Conservation (phyloP, 2,797 vertebrate genomes). For the Podarcis siculus region DNA sequence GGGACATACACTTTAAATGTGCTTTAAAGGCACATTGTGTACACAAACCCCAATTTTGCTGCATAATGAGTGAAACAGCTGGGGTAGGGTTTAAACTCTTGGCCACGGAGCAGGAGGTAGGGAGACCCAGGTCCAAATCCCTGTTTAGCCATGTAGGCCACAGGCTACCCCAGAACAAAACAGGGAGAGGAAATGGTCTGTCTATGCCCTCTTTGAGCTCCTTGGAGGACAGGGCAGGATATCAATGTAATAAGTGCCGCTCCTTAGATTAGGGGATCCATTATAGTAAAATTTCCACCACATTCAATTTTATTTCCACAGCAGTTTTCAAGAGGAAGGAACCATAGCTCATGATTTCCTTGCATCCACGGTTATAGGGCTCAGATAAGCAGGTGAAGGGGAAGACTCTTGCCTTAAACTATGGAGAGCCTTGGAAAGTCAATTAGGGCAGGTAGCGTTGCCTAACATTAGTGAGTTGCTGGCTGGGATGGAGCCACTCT, state of each 20-base stretch:
- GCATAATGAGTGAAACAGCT: not conserved
- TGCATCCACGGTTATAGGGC: not conserved
- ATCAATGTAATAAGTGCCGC: not conserved
- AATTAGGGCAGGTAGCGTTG: no score
- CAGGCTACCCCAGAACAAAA: not conserved
- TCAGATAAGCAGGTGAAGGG: not conserved
- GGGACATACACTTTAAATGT: no score
- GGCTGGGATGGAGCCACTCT: no score
- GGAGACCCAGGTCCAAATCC: not conserved
- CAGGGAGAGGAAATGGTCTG: no score
- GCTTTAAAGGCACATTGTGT: no score
- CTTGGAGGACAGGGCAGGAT: not conserved
- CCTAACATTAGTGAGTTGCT: no score
- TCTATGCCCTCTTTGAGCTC: not conserved
- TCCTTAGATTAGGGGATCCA: not conserved
- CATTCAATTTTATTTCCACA: not conserved
- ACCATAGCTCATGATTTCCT: not conserved
- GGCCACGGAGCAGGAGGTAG: not conserved
- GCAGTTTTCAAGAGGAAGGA: not conserved
- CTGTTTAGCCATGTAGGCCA: not conserved
- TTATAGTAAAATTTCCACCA: not conserved
- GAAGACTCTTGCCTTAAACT: not conserved
- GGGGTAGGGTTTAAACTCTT: not conserved
- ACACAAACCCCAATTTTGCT: not conserved
- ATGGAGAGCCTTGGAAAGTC: not conserved